A percentile compares a stretch with the other conserved stretches of the same genome.
These are phyloP conservation scores for Geotrupes spiniger DNA, from an alignment of 2,888 invertebrate species.

Conservation along the genomic window DNA sequence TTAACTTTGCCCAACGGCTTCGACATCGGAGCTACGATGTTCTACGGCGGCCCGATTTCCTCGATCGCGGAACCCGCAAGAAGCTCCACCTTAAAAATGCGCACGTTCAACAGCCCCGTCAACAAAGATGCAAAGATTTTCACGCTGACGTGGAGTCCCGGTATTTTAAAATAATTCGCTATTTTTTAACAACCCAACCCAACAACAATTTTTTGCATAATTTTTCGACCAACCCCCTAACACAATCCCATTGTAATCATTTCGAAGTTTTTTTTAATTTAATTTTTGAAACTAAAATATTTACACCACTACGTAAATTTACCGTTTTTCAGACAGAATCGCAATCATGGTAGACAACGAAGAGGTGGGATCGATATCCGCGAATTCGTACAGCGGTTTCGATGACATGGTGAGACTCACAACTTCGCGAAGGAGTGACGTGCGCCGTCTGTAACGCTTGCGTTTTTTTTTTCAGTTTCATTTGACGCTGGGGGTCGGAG, in stretches of 20 bases:
- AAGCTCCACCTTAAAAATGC: constrained; percentile 35
- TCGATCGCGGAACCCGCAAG: constrained; percentile 44
- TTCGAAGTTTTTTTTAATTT: too few species aligned
- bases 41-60: constrained; percentile 55
- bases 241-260: too few species aligned
- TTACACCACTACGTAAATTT: too few species aligned
- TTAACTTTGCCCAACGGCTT: constrained; percentile 38
- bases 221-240: too few species aligned
- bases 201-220: too few species aligned
- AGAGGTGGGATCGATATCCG: constrained; percentile 3
- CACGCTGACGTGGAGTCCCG: constrained; percentile 63
- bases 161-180: constrained; percentile 44
- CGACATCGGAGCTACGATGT: constrained; percentile 49
- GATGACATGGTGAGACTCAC: background rate
- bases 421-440: too few species aligned
- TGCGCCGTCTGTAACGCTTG: too few species aligned
- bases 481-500: constrained; percentile 62
- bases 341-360: constrained; percentile 1
- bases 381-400: constrained; percentile 4
- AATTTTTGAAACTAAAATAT: too few species aligned
- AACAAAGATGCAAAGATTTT: constrained; percentile 55
- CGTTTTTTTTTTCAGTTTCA: constrained; percentile 9
- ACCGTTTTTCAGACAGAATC: constrained; percentile 5
- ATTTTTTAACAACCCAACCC: too few species aligned
- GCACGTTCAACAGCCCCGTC: constrained; percentile 27